These are phyloP conservation scores for Volucella bombylans DNA, from an alignment of 2,888 invertebrate genomes.

Conservation along the genomic window DNA sequence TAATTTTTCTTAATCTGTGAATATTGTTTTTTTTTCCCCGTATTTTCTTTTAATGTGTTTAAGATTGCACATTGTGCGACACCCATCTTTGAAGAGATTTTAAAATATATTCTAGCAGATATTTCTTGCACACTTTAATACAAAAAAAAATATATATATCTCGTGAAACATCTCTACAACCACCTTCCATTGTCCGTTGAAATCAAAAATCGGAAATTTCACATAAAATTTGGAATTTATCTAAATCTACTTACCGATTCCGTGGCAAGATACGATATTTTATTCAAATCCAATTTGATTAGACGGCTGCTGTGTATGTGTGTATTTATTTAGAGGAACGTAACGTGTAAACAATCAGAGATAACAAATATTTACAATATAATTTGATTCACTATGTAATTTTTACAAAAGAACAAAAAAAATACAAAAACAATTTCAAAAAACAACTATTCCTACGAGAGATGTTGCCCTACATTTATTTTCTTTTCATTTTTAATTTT, in stretches of 20 bases:
- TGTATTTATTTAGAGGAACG: slow-evolving; percentile 34
- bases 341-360: slow-evolving; percentile 49
- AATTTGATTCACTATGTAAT: slow-evolving; percentile 30
- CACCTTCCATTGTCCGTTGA: not conserved
- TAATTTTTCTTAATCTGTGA: too few species aligned
- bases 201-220: not conserved
- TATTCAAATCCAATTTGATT: slow-evolving; percentile 66
- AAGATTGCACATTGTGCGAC: too few species aligned
- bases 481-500: slow-evolving; percentile 34
- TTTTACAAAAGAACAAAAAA: slow-evolving; percentile 9
- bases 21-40: too few species aligned
- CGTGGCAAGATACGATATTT: slow-evolving; percentile 52
- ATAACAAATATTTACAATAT: slow-evolving; percentile 50
- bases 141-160: not conserved
- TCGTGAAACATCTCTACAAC: not conserved
- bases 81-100: too few species aligned
- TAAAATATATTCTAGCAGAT: not conserved
- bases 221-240: slow-evolving; percentile 37
- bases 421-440: not conserved
- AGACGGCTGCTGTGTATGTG: slow-evolving; percentile 52
- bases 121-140: not conserved
- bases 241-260: slow-evolving; percentile 59
- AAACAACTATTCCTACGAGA: not conserved
- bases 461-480: not conserved
- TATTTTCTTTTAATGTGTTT: too few species aligned